Percentiles rank a stretch among this genome's conserved stretches.
These are phyloP conservation scores for Oriolus oriolus DNA, from an alignment of 2,113 vertebrate species.

Conservation along the genomic window DNA sequence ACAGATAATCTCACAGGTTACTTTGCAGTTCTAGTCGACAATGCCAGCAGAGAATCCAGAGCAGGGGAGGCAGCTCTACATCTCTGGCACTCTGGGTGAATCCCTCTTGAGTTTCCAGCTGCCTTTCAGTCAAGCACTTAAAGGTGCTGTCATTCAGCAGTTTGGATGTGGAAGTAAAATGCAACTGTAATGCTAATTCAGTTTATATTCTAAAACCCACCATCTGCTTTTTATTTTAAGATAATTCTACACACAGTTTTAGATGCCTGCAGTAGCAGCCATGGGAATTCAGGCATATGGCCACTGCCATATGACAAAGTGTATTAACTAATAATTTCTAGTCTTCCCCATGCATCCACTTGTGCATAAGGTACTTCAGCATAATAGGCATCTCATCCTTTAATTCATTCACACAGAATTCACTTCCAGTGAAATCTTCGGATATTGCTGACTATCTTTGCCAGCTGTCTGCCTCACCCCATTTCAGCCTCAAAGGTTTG, in stretches of 20 bases:
- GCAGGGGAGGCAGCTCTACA: not conserved
- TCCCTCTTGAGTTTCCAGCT: not conserved
- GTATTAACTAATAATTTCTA: not conserved
- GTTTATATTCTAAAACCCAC: not conserved
- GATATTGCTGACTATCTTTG: not conserved
- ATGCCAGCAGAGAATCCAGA: not conserved
- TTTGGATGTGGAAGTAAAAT: not conserved
- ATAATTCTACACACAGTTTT: not conserved
- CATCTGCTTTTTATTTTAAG: conserved; percentile 2
- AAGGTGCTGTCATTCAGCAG: not conserved
- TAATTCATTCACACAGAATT: not conserved
- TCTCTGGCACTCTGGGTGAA: not conserved
- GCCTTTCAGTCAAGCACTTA: not conserved
- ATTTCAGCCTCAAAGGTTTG: not conserved
- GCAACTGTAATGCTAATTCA: not conserved
- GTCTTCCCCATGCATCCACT: not conserved
- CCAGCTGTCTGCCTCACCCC: not conserved
- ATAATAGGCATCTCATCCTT: not conserved
- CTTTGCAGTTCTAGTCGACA: not conserved
- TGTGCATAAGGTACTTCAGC: not conserved
- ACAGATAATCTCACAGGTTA: not conserved
- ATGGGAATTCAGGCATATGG: not conserved
- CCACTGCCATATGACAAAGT: not conserved
- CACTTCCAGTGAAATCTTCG: not conserved
- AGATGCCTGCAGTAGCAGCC: not conserved